phyloP scores from a whole-genome alignment of 2,113 vertebrate species.

The Eulemur rufifrons region DNA sequence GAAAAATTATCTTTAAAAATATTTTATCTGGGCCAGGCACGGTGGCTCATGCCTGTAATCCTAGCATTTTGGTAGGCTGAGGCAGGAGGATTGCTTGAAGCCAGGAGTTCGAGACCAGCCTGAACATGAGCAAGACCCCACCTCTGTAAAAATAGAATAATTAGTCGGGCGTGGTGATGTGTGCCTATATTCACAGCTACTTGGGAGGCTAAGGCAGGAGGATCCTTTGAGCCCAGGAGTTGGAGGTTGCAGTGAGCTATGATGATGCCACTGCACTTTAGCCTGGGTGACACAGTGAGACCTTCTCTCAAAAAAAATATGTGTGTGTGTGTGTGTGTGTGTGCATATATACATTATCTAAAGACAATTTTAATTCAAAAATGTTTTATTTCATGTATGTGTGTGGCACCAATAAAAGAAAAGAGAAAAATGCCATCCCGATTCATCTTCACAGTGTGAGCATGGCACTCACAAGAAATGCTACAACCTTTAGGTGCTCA shows the following conservation, averaged over 20 bases:
- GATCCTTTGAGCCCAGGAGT: too few species aligned
- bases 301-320: too few species aligned
- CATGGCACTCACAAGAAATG: conserved; percentile 61
- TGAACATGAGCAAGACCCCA: too few species aligned
- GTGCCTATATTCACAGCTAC: too few species aligned
- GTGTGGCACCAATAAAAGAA: not conserved
- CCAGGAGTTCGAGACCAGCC: not conserved
- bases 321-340: too few species aligned
- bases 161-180: too few species aligned
- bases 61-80: not conserved
- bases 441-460: not conserved
- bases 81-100: not conserved
- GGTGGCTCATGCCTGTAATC: not conserved
- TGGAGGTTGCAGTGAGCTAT: too few species aligned
- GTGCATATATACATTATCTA: not conserved
- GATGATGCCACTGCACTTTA: too few species aligned
- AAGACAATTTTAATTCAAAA: conserved; percentile 28
- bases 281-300: too few species aligned
- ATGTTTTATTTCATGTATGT: not conserved
- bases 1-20: not conserved
- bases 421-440: not conserved
- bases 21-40: not conserved
- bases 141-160: too few species aligned
- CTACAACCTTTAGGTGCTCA: conserved; percentile 72
- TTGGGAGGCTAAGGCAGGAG: too few species aligned